phyloP scores from a whole-genome alignment of 2,888 invertebrate genomes.

The Eretmocerus hayati region DNA sequence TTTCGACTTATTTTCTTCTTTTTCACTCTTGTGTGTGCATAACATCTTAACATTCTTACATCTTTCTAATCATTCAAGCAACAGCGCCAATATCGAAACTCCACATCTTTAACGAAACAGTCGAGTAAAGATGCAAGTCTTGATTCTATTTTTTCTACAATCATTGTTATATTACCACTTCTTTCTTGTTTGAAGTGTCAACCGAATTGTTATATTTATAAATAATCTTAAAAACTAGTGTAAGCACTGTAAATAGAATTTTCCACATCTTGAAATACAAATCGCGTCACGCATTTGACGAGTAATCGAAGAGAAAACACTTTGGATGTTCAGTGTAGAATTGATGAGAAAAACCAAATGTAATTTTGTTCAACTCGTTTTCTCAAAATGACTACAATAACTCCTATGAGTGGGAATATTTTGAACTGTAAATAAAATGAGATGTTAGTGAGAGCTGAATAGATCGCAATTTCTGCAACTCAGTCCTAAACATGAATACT shows the following conservation, averaged over 20 bases:
- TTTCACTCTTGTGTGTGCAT: too few species aligned
- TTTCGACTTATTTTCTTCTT: too few species aligned
- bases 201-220: conserved; percentile 22
- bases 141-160: conserved; percentile 19
- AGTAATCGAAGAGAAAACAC: conserved; percentile 6
- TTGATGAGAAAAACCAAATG: conserved; percentile 7
- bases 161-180: conserved; percentile 14
- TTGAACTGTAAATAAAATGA: conserved; percentile 18
- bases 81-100: too few species aligned
- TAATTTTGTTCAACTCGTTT: conserved; percentile 21
- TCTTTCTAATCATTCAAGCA: too few species aligned
- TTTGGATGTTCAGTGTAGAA: conserved; percentile 19
- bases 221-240: conserved; percentile 15
- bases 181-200: conserved; percentile 14
- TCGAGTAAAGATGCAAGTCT: conserved; percentile 6
- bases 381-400: conserved; percentile 13
- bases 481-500: too few species aligned
- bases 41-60: too few species aligned
- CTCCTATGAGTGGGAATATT: conserved; percentile 15
- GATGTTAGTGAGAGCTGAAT: not conserved
- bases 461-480: not conserved
- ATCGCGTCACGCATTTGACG: not conserved
- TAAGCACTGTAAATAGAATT: conserved; percentile 22
- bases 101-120: too few species aligned
- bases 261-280: conserved; percentile 12